phyloP scores from a whole-genome alignment of 1,140 invertebrate species.

The Pseudomyrmex sp. region DNA sequence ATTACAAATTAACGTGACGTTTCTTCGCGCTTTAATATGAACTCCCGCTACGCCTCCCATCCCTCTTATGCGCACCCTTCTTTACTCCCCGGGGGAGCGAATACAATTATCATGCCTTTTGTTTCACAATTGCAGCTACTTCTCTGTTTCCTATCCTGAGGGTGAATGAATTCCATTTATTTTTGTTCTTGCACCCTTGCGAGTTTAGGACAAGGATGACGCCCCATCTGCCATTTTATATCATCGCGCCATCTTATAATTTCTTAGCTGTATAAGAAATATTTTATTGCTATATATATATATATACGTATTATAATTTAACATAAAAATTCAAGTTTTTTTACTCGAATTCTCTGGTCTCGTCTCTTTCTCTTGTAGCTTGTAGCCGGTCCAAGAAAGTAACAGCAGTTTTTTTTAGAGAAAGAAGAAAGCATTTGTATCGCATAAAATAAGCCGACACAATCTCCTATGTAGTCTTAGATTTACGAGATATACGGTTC shows the following conservation, averaged over 20 bases:
- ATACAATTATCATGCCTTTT: slow-evolving; percentile 84
- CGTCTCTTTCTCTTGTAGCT: background rate
- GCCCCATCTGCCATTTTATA: slow-evolving; percentile 47
- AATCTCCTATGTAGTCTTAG: slow-evolving; percentile 69
- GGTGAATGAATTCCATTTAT: slow-evolving; percentile 71
- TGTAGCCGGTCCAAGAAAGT: background rate
- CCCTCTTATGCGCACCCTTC: slow-evolving; percentile 17
- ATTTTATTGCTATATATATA: background rate
- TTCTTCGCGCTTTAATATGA: slow-evolving; percentile 81
- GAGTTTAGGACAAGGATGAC: slow-evolving; percentile 29
- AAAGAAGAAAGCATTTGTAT: slow-evolving; percentile 38
- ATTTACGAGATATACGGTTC: slow-evolving; percentile 77
- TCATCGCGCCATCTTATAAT: background rate
- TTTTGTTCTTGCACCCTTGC: slow-evolving; percentile 70
- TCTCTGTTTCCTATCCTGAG: slow-evolving; percentile 55
- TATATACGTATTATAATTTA: too few relatives aligned
- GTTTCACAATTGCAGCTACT: slow-evolving; percentile 79
- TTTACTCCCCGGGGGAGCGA: slow-evolving; percentile 71
- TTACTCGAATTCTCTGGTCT: too few relatives aligned
- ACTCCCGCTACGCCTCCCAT: slow-evolving; percentile 58
- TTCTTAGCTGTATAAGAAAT: background rate
- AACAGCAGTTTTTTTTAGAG: background rate
- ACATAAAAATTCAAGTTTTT: background rate
- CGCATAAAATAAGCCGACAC: slow-evolving; percentile 54
- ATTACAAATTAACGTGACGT: slow-evolving; percentile 83